A percentile compares a stretch with the other conserved stretches of the same genome.
phyloP scores from a whole-genome alignment of 2,888 invertebrate species.

The Ochropacha duplaris region DNA sequence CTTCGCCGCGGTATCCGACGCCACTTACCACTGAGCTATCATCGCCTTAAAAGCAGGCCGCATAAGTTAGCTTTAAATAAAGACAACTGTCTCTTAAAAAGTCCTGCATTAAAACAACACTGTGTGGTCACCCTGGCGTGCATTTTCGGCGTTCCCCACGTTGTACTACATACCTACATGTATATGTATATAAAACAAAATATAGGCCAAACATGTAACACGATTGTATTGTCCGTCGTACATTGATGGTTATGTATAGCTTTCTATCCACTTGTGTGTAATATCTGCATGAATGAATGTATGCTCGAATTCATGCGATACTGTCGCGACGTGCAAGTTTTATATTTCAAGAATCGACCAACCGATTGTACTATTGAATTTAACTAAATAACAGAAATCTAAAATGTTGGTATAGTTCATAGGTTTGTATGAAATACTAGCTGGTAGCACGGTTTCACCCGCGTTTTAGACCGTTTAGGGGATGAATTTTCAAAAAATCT shows the following conservation, averaged over 20 bases:
- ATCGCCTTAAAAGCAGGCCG: no score
- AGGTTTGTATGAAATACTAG: no score
- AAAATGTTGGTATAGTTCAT: no score
- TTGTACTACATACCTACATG: neutral
- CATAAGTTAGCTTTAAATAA: no score
- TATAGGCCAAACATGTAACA: constrained; percentile 1
- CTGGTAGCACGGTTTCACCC: no score
- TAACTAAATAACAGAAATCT: neutral
- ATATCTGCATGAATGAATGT: neutral
- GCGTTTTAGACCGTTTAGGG: no score
- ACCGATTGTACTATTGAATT: neutral
- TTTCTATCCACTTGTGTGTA: neutral
- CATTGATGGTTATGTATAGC: neutral
- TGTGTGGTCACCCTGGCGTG: neutral
- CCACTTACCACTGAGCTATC: no score
- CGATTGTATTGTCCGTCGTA: neutral
- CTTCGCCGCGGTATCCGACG: no score
- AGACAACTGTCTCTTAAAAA: no score
- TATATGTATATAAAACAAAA: neutral
- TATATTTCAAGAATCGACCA: neutral
- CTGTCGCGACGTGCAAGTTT: neutral
- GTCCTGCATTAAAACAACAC: neutral
- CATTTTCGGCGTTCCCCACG: neutral
- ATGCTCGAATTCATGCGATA: neutral
- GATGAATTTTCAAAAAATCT: no score